phyloP scores from a whole-genome alignment of 2,888 invertebrate genomes.

The Ichneumon xanthorius region DNA sequence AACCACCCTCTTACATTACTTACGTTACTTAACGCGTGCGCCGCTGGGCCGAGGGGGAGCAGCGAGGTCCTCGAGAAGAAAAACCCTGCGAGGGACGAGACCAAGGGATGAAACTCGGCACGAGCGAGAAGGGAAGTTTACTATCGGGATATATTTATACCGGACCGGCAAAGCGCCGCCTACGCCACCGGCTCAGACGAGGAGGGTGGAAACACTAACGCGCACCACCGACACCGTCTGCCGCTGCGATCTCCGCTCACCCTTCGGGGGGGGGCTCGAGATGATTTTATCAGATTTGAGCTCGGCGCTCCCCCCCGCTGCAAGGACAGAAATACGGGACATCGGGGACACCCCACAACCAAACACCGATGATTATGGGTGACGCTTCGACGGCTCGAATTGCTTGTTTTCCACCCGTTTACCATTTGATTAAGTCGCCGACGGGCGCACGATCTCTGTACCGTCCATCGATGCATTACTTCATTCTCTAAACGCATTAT shows the following conservation, averaged over 20 bases:
- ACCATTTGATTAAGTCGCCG: slow-evolving; percentile 83
- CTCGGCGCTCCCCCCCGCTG: slow-evolving; percentile 75
- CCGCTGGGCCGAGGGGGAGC: slow-evolving; percentile 32
- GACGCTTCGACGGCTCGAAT: slow-evolving; percentile 77
- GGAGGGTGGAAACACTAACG: slow-evolving; percentile 52
- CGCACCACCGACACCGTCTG: slow-evolving; percentile 44
- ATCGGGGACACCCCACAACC: slow-evolving; percentile 52
- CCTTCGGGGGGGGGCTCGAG: slow-evolving; percentile 77
- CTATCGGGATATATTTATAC: slow-evolving; percentile 58
- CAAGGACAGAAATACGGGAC: slow-evolving; percentile 66
- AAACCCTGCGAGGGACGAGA: slow-evolving; percentile 69
- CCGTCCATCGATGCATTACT: slow-evolving; percentile 35
- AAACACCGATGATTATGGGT: slow-evolving; percentile 68
- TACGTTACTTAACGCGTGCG: slow-evolving; percentile 80
- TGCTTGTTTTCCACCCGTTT: slow-evolving; percentile 84
- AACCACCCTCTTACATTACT: slow-evolving; percentile 83
- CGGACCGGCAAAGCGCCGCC: slow-evolving; percentile 54
- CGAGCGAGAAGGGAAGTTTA: slow-evolving; percentile 59
- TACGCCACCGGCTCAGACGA: slow-evolving; percentile 44
- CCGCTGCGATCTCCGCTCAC: slow-evolving; percentile 23
- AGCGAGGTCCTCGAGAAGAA: slow-evolving; percentile 39
- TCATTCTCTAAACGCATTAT: slow-evolving; percentile 41
- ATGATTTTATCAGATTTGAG: slow-evolving; percentile 84
- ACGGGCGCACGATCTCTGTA: slow-evolving; percentile 52
- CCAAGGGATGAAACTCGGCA: slow-evolving; percentile 78